Conservation (phyloP, 2,797 vertebrate genomes). For the Somateria mollissima region DNA sequence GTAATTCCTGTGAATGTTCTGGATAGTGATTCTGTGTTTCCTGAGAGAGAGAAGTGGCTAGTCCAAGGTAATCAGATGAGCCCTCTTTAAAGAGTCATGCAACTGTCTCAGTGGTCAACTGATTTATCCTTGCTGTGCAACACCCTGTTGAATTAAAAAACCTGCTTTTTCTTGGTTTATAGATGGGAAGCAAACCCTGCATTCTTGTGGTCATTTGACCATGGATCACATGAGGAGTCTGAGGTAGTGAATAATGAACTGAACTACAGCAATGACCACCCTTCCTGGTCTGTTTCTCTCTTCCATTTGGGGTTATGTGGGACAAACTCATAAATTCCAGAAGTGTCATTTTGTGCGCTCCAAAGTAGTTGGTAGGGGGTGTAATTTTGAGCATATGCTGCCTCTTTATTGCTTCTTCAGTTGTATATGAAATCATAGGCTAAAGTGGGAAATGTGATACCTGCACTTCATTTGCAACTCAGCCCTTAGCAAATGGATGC, state of each 20-base stretch:
- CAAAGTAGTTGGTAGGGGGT: background rate
- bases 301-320: conserved; percentile 6
- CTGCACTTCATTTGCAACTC: background rate
- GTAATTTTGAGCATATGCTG: background rate
- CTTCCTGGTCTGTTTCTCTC: conserved; percentile 9
- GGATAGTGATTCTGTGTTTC: background rate
- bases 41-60: background rate
- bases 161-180: conserved; percentile 11
- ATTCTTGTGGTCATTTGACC: conserved; percentile 30
- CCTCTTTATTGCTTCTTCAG: background rate
- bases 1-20: background rate
- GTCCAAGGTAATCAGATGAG: conserved; percentile 7
- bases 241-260: background rate
- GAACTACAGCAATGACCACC: background rate
- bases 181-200: conserved; percentile 7
- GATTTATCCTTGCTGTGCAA: background rate
- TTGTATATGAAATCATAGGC: background rate
- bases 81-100: background rate
- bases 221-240: conserved; percentile 6
- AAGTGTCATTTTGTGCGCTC: background rate
- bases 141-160: background rate
- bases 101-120: background rate
- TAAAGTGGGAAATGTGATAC: background rate
- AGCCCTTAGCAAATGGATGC: background rate
- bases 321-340: background rate